Evolutionary conservation across 2,888 invertebrate genomes (phyloP).

Genomic region (Drosophila picticornis): DNA sequence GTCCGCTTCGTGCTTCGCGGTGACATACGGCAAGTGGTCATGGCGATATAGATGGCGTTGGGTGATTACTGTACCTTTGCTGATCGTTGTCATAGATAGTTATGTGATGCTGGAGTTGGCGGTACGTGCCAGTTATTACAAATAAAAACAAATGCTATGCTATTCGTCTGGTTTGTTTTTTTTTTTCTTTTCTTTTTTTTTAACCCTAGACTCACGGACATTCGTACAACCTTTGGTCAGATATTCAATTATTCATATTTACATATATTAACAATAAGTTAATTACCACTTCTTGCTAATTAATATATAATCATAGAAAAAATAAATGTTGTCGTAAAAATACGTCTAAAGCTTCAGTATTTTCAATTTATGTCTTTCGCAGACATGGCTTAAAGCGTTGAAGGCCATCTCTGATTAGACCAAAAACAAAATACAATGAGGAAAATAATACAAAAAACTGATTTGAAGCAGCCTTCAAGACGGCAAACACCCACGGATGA

Average conservation of each 20-base stretch:
- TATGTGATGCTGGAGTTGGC: constrained; percentile 30
- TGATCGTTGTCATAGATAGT: constrained; percentile 20
- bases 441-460: not conserved
- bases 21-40: constrained; percentile 73
- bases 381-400: not conserved
- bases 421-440: constrained; percentile 19
- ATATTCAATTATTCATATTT: constrained; percentile 49
- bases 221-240: constrained; percentile 2
- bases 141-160: constrained; percentile 13
- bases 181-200: not conserved
- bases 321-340: constrained; percentile 35
- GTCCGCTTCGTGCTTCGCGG: constrained; percentile 65
- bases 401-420: constrained; percentile 10
- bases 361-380: constrained; percentile 11
- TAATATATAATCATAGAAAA: constrained; percentile 41
- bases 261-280: constrained; percentile 54
- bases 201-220: constrained; percentile 9
- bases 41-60: constrained; percentile 52
- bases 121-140: constrained; percentile 26
- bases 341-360: constrained; percentile 33
- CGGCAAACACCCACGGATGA: constrained; percentile 1
- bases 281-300: constrained; percentile 54
- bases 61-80: constrained; percentile 40
- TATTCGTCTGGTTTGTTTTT: constrained; percentile 7
- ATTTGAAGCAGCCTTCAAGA: constrained; percentile 1